phyloP scores from a whole-genome alignment of 92 coral and sea anemone genomes.

The Umimayanthus chanpuru region DNA sequence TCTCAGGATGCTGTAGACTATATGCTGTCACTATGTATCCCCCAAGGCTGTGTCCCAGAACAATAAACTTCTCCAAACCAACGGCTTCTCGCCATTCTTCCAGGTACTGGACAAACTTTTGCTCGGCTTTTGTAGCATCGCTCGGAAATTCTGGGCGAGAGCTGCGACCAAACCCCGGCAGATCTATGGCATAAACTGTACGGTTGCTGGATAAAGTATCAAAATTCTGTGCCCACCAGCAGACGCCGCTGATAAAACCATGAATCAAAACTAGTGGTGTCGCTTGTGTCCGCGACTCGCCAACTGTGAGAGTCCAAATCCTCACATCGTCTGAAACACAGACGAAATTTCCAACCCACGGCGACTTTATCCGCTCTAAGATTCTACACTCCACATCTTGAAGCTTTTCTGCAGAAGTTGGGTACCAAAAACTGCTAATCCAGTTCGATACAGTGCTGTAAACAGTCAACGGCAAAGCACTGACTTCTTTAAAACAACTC shows the following conservation, averaged over 20 bases:
- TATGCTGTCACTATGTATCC: constrained; percentile 90
- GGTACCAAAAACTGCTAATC: constrained; percentile 76
- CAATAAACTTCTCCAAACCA: constrained; percentile 79
- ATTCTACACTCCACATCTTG: constrained; percentile 75
- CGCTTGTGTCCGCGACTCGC: constrained; percentile 61
- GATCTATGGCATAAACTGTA: constrained; percentile 91
- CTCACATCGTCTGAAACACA: constrained; percentile 72
- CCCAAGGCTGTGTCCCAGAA: constrained; percentile 95
- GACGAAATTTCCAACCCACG: constrained; percentile 88
- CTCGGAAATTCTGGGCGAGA: constrained; percentile 75
- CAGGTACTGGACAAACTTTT: constrained; percentile 79
- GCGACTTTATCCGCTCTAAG: constrained; percentile 65
- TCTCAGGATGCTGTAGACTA: constrained; percentile 80
- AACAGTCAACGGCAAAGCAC: background rate
- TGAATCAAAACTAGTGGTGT: constrained; percentile 88
- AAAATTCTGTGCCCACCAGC: constrained; percentile 89
- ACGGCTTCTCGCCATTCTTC: constrained; percentile 90
- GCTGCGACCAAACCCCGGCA: constrained; percentile 99
- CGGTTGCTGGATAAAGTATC: constrained; percentile 74
- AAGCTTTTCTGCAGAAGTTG: constrained; percentile 77
- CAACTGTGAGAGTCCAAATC: constrained; percentile 88
- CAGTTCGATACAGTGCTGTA: constrained; percentile 52
- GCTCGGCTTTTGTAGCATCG: constrained; percentile 70
- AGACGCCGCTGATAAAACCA: constrained; percentile 89
- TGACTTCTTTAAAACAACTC: background rate